Conservation (phyloP, 1,140 invertebrate genomes). For the Acyrthosiphon pisum region DNA sequence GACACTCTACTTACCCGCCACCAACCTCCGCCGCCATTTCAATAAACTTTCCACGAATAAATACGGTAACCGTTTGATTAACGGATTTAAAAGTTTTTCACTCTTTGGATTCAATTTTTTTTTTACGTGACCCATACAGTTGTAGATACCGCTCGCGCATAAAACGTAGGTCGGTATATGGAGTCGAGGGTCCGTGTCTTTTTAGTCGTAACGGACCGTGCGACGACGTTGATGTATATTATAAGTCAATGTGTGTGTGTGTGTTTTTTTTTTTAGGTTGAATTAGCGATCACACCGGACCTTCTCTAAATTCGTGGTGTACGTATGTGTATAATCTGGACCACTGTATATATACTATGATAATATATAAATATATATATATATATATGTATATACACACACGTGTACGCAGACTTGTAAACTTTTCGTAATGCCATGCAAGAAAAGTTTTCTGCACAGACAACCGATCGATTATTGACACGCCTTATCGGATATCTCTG, state of each 20-base stretch:
- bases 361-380: background rate
- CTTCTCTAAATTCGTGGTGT: background rate
- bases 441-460: background rate
- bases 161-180: background rate
- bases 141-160: background rate
- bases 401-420: background rate
- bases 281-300: background rate
- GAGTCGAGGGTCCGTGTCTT: background rate
- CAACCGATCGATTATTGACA: background rate
- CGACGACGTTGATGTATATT: background rate
- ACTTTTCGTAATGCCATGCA: constrained; percentile 22
- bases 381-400: background rate
- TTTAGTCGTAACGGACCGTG: constrained; percentile 12
- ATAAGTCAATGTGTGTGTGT: background rate
- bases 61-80: constrained; percentile 41
- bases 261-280: background rate
- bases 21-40: background rate
- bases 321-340: background rate
- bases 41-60: constrained; percentile 28
- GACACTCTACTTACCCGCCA: background rate
- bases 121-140: background rate
- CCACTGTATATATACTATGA: background rate
- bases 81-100: constrained; percentile 48
- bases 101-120: constrained; percentile 35
- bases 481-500: background rate